Evolutionary conservation across 2,888 invertebrate genomes (phyloP).

Genomic region (Drosophila maculinotata): DNA sequence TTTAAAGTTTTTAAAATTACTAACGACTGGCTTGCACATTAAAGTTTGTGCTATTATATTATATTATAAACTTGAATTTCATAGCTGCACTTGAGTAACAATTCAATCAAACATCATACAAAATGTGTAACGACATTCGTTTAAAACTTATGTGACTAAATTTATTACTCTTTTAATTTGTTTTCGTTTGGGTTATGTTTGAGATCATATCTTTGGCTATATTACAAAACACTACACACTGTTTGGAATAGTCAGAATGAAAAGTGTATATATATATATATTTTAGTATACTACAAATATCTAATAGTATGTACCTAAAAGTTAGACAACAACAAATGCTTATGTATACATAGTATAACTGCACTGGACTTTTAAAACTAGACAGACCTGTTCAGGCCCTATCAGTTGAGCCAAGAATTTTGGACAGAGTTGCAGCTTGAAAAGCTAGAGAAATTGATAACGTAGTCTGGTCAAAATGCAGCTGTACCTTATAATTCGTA

Average conservation of each 20-base stretch:
- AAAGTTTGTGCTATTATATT: conserved; percentile 9
- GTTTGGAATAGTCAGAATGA: conserved; percentile 19
- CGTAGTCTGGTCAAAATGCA: not conserved
- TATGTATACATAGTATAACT: conserved; percentile 20
- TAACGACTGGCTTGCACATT: conserved; percentile 24
- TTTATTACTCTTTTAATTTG: conserved; percentile 18
- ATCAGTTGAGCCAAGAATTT: not conserved
- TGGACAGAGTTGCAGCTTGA: not conserved
- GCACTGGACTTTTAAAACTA: conserved; percentile 8
- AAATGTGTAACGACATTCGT: conserved; percentile 39
- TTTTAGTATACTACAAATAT: conserved; percentile 2
- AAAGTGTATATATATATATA: conserved; percentile 17
- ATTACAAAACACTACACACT: conserved; percentile 51
- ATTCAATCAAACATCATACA: conserved; percentile 26
- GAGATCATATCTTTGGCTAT: conserved; percentile 74
- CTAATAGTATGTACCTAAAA: conserved; percentile 36
- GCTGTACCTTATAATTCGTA: no score
- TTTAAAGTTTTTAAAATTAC: conserved; percentile 21
- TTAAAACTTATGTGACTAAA: conserved; percentile 55
- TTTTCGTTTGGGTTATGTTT: conserved; percentile 16
- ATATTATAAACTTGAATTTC: conserved; percentile 26
- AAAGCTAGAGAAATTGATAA: not conserved
- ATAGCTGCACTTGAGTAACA: conserved; percentile 42
- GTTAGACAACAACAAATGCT: conserved; percentile 66
- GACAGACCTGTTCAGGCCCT: conserved; percentile 9